Conservation (phyloP, 2,888 invertebrate genomes). For the Aspidapion aeneum region DNA sequence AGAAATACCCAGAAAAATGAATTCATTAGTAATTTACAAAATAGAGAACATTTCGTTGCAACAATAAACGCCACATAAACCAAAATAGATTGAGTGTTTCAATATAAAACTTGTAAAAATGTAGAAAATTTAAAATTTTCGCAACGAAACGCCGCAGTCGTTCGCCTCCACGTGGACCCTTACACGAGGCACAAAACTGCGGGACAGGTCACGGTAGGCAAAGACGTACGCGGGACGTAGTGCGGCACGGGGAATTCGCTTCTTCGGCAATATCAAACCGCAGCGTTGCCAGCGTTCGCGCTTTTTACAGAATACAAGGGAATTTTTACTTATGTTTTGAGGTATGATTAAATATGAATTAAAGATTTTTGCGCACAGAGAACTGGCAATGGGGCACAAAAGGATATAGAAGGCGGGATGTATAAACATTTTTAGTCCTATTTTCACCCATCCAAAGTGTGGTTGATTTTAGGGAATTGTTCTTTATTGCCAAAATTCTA, state of each 20-base stretch:
- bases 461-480: constrained; percentile 31
- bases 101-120: constrained; percentile 9
- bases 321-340: too few species aligned
- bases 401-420: constrained; percentile 24
- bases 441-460: constrained; percentile 41
- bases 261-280: not conserved
- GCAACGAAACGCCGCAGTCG: constrained; percentile 38
- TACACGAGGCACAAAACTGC: constrained; percentile 39
- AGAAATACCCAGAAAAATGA: too few species aligned
- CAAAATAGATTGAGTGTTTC: constrained; percentile 1
- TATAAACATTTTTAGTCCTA: constrained; percentile 47
- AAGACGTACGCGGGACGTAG: constrained; percentile 28
- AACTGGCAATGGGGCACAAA: not conserved
- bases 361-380: too few species aligned
- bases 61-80: too few species aligned
- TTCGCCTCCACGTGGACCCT: constrained; percentile 47
- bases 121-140: constrained; percentile 6
- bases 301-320: too few species aligned
- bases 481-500: not conserved
- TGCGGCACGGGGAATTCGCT: not conserved
- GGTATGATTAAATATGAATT: too few species aligned
- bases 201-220: constrained; percentile 32
- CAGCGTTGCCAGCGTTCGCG: not conserved
- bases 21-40: too few species aligned
- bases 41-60: too few species aligned